Evolutionary conservation across 64 coral and sea anemone species (phyloP).

Genomic region (Dendronephthya gigantea): DNA sequence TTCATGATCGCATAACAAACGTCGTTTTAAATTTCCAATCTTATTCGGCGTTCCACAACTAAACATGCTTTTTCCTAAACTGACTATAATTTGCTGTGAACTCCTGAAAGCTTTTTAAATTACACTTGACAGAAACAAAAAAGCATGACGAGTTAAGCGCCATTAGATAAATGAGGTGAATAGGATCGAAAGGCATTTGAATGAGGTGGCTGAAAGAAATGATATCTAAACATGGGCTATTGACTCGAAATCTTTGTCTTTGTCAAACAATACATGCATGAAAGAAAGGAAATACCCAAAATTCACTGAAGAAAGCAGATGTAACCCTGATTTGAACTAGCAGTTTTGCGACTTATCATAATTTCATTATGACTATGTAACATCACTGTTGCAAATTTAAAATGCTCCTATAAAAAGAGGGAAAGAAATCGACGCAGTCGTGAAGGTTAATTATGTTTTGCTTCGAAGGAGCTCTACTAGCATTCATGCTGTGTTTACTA

Average conservation of each 20-base stretch:
- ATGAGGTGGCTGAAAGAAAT: background rate
- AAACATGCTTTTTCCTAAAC: too few species aligned
- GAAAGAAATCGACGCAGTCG: background rate
- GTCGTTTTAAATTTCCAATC: too few species aligned
- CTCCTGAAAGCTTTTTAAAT: too few species aligned
- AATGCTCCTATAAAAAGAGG: background rate
- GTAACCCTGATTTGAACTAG: background rate
- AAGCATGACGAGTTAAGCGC: background rate
- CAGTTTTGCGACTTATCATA: background rate
- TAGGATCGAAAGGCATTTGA: background rate
- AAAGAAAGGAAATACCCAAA: background rate
- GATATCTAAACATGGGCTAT: background rate
- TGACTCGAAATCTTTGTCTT: constrained; percentile 6
- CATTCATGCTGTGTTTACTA: background rate
- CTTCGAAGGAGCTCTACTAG: background rate
- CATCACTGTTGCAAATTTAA: background rate
- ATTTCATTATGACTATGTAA: background rate
- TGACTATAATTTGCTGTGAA: too few species aligned
- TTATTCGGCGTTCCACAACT: too few species aligned
- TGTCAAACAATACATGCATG: background rate
- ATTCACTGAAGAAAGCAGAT: background rate
- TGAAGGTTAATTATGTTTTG: background rate
- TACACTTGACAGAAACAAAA: too few species aligned
- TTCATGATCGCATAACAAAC: too few species aligned
- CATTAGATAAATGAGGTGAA: background rate